Evolutionary conservation across 2,888 invertebrate species (phyloP), one percentile per base, ranked within the genome.

Genomic region (Nemurella pictetii): DNA sequence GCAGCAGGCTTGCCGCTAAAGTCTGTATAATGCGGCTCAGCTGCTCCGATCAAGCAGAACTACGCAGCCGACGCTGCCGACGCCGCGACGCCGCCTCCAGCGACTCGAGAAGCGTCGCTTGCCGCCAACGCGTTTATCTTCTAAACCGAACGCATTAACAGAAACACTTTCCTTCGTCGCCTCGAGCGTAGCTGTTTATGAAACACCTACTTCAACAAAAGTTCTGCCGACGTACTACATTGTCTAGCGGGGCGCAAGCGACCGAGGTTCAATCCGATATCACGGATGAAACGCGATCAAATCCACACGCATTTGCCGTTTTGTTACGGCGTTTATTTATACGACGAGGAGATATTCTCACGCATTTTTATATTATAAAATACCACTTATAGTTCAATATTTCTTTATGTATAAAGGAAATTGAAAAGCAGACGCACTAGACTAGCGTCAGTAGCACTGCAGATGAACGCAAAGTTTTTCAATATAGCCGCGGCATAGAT

Each of bases 91-190:
- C 15, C 29, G 28, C 78, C 78, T 0, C 78, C n/a, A 32, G 78
- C 78, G 78, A n/a, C 78, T 5, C 7, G 78, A 78, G 78, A 7
- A 30, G 78, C 78, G 78, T 5, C 78, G 78, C 78, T 32, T 77
- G 15, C 15, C 15, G n/a, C 77, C 27, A 77, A 77, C 28, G 12
- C 77, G 77, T 15, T 27, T 20, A 9, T n/a, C 77, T 20, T n/a
- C 27, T 28, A 28, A 20, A 15, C 55, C 55, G 20, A 55, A 55
- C 55, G 20, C 55, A 55, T 55, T 55, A 55, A 55, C 55, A 55
- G 55, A 55, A 55, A 55, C 55, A 55, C 55, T 55, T 55, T 55
- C 55, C 20, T 20, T 12, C 55, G 55, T 1, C 55, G 55, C 55
- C 55, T 55, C 55, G 55, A 55, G 12, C 35, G 55, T 20, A 20